Conservation (phyloP, 2,797 vertebrate genomes). For the Natrix natrix region DNA sequence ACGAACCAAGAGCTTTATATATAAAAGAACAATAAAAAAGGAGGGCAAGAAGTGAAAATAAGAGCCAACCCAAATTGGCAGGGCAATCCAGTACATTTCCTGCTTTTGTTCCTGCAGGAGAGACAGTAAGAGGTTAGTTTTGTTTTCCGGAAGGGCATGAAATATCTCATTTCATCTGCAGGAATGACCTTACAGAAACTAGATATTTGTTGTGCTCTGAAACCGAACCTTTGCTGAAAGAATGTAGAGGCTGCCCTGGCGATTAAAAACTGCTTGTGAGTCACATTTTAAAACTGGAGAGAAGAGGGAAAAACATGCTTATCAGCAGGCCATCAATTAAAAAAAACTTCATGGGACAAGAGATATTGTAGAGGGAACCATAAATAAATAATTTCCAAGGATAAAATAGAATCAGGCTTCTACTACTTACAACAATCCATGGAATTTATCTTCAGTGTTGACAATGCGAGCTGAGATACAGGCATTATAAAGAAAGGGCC, state of each 20-base stretch:
- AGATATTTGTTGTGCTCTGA: constrained; percentile 56
- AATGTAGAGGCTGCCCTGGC: constrained; percentile 56
- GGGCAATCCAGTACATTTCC: constrained; percentile 56
- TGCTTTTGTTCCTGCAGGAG: constrained; percentile 66
- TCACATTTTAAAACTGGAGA: constrained; percentile 48
- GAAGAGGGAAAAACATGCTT: constrained; percentile 44
- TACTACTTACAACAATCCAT: background rate
- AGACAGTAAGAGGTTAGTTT: constrained; percentile 70
- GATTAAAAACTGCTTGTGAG: constrained; percentile 62
- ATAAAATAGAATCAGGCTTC: constrained; percentile 46
- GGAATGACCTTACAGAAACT: constrained; percentile 61
- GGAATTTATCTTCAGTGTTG: background rate
- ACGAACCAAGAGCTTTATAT: constrained; percentile 43
- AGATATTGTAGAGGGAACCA: constrained; percentile 36
- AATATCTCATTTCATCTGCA: constrained; percentile 59
- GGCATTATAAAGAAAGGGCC: background rate
- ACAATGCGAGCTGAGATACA: background rate
- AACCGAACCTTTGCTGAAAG: constrained; percentile 59
- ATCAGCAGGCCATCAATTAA: constrained; percentile 53
- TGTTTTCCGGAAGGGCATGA: constrained; percentile 57
- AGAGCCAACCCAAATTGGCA: constrained; percentile 49
- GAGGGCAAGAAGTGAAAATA: constrained; percentile 54
- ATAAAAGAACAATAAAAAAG: constrained; percentile 48
- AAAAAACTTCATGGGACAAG: constrained; percentile 40
- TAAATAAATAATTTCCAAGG: constrained; percentile 36